Percentiles rank a stretch among this genome's conserved stretches.
phyloP scores from a whole-genome alignment of 2,113 vertebrate genomes.

The Rhipidura dahli region DNA sequence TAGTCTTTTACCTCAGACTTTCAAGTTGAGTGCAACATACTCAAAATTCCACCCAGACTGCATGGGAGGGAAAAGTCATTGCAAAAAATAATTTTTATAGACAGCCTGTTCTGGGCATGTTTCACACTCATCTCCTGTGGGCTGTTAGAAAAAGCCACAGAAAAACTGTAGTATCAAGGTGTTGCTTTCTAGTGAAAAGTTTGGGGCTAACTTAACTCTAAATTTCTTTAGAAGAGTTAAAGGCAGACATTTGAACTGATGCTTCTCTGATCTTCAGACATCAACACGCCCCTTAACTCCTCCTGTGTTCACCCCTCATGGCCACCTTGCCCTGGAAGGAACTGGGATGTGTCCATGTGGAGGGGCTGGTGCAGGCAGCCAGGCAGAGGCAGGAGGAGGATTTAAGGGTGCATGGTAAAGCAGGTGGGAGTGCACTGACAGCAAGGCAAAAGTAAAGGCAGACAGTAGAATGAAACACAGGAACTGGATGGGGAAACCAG shows the following conservation, averaged over 20 bases:
- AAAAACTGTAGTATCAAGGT: background rate
- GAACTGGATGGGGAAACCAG: background rate
- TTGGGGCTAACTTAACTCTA: no score
- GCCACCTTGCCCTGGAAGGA: background rate
- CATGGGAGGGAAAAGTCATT: background rate
- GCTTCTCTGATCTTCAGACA: background rate
- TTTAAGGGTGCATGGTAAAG: background rate
- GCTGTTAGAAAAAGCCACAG: background rate
- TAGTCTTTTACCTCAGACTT: background rate
- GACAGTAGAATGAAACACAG: background rate
- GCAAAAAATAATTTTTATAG: background rate
- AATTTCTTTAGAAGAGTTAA: background rate
- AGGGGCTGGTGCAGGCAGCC: background rate
- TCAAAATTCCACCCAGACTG: background rate
- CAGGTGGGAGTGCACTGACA: background rate
- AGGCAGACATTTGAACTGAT: background rate
- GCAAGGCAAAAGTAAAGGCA: background rate
- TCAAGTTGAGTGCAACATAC: background rate
- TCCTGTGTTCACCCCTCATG: fast-evolving
- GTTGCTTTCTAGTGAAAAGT: background rate
- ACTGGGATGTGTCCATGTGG: fast-evolving
- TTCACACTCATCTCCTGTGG: background rate
- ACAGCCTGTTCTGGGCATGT: background rate
- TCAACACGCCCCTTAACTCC: background rate
- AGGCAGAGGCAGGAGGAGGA: background rate